phyloP scores from a whole-genome alignment of 2,113 vertebrate species.

The Tenrec ecaudatus region DNA sequence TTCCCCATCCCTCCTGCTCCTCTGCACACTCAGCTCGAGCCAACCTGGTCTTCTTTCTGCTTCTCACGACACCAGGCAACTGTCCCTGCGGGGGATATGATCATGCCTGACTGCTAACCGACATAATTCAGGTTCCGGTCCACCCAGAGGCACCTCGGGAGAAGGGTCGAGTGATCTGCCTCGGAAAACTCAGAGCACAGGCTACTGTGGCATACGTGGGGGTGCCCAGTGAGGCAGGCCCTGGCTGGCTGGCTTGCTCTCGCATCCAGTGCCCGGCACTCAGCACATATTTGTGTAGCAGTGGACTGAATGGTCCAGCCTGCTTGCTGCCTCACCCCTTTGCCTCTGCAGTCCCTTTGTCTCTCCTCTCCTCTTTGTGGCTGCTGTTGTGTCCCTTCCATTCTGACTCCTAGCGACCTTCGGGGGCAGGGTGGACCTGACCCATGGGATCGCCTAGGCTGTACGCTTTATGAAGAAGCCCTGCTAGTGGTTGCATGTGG shows the following conservation, averaged over 20 bases:
- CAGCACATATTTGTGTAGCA: neutral
- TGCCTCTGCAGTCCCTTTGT: neutral
- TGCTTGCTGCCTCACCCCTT: neutral
- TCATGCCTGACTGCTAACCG: neutral
- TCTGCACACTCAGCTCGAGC: neutral
- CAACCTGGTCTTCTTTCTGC: neutral
- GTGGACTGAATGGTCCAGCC: neutral
- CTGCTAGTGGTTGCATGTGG: no score
- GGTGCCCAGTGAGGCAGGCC: neutral
- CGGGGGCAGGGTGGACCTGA: no score
- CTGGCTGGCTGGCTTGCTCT: neutral
- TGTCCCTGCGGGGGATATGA: neutral
- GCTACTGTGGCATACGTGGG: neutral
- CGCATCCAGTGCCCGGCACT: neutral
- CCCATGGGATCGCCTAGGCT: neutral
- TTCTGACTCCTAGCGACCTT: neutral
- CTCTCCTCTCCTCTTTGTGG: neutral
- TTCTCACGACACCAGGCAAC: neutral
- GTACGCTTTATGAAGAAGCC: neutral
- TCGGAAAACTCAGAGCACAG: neutral
- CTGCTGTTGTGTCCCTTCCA: neutral
- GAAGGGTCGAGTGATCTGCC: neutral
- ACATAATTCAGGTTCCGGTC: neutral
- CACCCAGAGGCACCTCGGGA: neutral
- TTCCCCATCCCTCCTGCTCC: neutral